Base-by-base conservation (phyloP, 2,888 invertebrate genomes). In the Aspidiotus destructor region DNA sequence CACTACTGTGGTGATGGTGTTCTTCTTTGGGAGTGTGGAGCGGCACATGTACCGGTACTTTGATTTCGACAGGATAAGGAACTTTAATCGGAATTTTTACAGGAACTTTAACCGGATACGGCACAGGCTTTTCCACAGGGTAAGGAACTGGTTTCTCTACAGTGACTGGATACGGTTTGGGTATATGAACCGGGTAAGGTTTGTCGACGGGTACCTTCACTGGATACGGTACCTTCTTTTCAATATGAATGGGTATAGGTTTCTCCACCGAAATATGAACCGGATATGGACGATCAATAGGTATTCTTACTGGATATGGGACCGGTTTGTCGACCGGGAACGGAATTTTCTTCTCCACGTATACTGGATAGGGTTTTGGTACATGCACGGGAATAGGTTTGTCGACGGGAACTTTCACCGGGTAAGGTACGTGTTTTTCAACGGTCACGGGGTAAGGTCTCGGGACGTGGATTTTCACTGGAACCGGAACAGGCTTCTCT, bases 361-460 rank as follows among this genome's bases (percentile, higher is more conserved):
- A 85, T 0, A 86, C 84, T 86, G 89, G 89, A 76, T 85, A 86
- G 7, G 89, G 88, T 72, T 87, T 86, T 41, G 89, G 87, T 48
- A 89, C 85, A 73, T 87, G 85, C 8, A 89, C 86, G 42, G 75
- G 74, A 62, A 74, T 73, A 7, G 76, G 76, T 68, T 73, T 73
- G 62, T 74, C 74, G 68, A 87, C 87, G 72, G 80, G 85, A 61
- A 87, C 86, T 79, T 86, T 86, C 41, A 89, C 86, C 73, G 74
- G 74, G 76, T 84, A 83, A 54, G 85, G 89, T 8, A 75, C 74
- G 71, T 73, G 75, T 60, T 74, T 75, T 61, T 75, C 74, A 1
- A 76, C 74, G 69, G 85, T 85, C 5, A 75, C 75, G 41, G 75
- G 75, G 64, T 74, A 74, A 13, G 76, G 76, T 54, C 72, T 72